Base-by-base conservation (phyloP, 2,113 vertebrate species). In the Hippocampus comes region DNA sequence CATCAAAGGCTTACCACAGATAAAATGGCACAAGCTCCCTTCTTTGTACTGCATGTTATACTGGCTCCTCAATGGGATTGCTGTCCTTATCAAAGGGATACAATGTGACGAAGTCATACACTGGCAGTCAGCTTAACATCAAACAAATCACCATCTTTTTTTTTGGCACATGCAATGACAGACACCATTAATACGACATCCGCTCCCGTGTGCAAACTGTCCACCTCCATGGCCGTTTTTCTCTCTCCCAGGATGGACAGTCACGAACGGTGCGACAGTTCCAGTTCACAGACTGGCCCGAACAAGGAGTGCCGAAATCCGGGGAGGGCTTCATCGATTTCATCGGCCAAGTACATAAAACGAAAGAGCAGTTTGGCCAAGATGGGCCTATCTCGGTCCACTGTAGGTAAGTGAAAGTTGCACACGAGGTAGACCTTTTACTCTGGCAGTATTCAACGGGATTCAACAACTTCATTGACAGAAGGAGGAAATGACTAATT, bases 301-400 rank as follows among this genome's bases (percentile, higher is more conserved):
- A 99, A 73, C 97, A 99, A 95, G 97, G 97, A 88, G 97, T 99
- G 90, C 97, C 97, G 91, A 99, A 99, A 88, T 99, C 97, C 74
- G 97, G 97, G 88, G 97, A 99, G 92, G 97, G 97, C 75, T 99
- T 99, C 89, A 99, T 99, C 83, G 97, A 99, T 87, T 99, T 99
- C 92, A 99, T 99, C 18, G 97, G 97, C 80, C 97, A 99, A 93
- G 97, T 99, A 30, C 97, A 99, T 92, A 99, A 99, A 96, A 99
- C 97, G 76, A 99, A 99, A 92, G 96, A 99, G 84, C 97, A 99
- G 85, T 99, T 99, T 81, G 97, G 97, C 82, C 97, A 99, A 89
- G 97, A 99, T 71, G 97, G 97, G 72, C 97, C 97, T n/a, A 99
- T 99, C 86, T 96, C 97, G 56, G 97, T 99, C 82, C 97, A 99